phyloP scores from a whole-genome alignment of 2,888 invertebrate genomes.

The Nowickia ferox region DNA sequence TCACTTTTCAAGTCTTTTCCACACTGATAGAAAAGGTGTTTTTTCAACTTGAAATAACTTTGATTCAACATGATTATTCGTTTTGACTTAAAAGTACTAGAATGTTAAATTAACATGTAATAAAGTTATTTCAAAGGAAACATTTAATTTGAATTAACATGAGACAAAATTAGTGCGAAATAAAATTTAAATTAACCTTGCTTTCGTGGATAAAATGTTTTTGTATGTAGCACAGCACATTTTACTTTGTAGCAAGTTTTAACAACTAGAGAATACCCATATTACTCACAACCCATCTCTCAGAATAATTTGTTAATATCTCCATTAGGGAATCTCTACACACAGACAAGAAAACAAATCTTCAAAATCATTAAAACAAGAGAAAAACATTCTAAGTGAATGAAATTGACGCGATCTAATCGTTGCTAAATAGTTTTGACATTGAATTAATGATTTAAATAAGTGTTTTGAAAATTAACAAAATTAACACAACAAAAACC shows the following conservation, averaged over 20 bases:
- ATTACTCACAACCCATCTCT: neutral
- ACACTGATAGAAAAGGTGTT: too few relatives aligned
- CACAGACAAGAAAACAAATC: neutral
- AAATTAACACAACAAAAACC: neutral
- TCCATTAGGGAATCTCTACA: neutral
- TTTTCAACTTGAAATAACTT: too few relatives aligned
- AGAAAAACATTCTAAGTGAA: neutral
- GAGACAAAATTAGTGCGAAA: too few relatives aligned
- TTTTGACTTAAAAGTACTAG: too few relatives aligned
- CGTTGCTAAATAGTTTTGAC: slow-evolving; percentile 32
- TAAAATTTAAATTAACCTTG: too few relatives aligned
- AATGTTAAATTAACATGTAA: too few relatives aligned
- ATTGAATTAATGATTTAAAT: slow-evolving; percentile 43
- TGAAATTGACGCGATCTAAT: slow-evolving; percentile 23
- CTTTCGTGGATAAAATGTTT: too few relatives aligned
- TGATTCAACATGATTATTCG: too few relatives aligned
- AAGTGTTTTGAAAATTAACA: slow-evolving; percentile 16
- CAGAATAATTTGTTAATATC: neutral
- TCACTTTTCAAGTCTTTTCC: too few relatives aligned
- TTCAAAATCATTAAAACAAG: neutral
- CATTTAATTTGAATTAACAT: too few relatives aligned
- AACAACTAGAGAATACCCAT: neutral
- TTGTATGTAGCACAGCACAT: neutral
- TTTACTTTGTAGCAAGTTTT: neutral
- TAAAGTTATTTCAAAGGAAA: too few relatives aligned